A percentile compares a stretch with the other conserved stretches of the same genome.
These are phyloP conservation scores for Calliscelio sp. DNA, from an alignment of 2,888 invertebrate species.

Conservation along the genomic window DNA sequence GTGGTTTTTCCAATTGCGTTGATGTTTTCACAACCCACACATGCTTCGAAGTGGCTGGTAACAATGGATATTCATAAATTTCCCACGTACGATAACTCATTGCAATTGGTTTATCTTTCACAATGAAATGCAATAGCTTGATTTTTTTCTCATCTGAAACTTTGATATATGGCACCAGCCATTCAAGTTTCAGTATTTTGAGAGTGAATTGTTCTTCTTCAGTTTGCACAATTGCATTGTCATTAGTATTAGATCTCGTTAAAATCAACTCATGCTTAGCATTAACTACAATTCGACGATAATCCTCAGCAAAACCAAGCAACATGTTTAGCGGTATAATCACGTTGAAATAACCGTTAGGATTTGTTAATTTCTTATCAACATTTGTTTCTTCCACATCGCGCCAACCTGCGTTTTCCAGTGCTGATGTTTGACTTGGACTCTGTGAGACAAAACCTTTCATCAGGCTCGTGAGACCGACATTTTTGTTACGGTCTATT, in stretches of 20 bases:
- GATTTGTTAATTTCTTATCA: slow-evolving; percentile 23
- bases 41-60: slow-evolving; percentile 78
- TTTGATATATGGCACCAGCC: slow-evolving; percentile 9
- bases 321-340: slow-evolving; percentile 43
- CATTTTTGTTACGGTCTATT: slow-evolving; percentile 80
- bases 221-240: slow-evolving; percentile 17
- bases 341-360: slow-evolving; percentile 53
- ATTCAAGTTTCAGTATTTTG: slow-evolving; percentile 20
- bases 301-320: slow-evolving; percentile 64
- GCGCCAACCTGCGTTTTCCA: slow-evolving; percentile 60
- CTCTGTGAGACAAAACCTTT: slow-evolving; percentile 81
- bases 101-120: slow-evolving; percentile 70
- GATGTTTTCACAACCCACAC: slow-evolving; percentile 79
- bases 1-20: slow-evolving; percentile 81
- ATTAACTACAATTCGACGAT: slow-evolving; percentile 60
- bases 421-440: slow-evolving; percentile 24
- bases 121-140: slow-evolving; percentile 20
- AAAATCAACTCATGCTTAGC: slow-evolving; percentile 31
- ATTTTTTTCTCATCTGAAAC: slow-evolving; percentile 9
- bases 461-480: slow-evolving; percentile 76
- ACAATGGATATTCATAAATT: slow-evolving; percentile 17
- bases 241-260: slow-evolving; percentile 1
- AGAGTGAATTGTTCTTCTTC: slow-evolving; percentile 12
- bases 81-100: slow-evolving; percentile 19
- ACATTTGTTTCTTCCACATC: slow-evolving; percentile 26